Base-by-base conservation (phyloP, 2,797 vertebrate genomes). In the Sitta carolinensis region DNA sequence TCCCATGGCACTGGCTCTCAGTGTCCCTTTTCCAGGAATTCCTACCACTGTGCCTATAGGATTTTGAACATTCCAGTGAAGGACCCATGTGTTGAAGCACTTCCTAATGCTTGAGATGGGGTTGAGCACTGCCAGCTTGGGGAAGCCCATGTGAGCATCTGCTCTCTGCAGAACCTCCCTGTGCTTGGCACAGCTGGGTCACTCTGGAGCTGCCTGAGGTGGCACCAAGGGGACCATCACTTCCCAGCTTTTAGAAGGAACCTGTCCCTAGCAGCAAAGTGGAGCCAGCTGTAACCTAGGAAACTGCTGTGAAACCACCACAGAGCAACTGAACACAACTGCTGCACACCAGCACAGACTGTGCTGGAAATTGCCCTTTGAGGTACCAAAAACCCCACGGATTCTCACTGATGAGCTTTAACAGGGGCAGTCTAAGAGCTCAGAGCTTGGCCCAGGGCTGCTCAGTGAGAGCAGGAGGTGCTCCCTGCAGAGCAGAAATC, bases 231-330 rank as follows among this genome's bases (percentile, higher is more conserved):
- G 9, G 48, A 17, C 0, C 0, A 48, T 72, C 83, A 34, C 26
- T 72, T 55, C 15, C 3, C 26, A 55, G 81, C 61, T 74, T 87
- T 66, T 62, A 16, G 23, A 75, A 78, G 43, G 40, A 69, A 75
- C 17, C 34, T 70, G 17, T 20, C 80, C 61, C 57, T 21, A 64
- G 62, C 43, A 59, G 54, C 63, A 77, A 40, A 67, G 38, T 1
- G 4, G 48, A 93, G 55, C 21, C 34, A 26, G 12, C 21, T 73
- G 83, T 89, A 90, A 78, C 92, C 93, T 62, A 87, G 93, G 91
- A 96, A 93, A 94, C 93, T 27, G 48, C 87, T 81, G 58, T 5
- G 43, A 85, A 92, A 85, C 51, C 89, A 80, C 38, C 61, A 61
- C 58, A 55, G 69, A 63, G 73, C 50, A 72, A 58, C 27, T 5